A percentile compares a stretch with the other conserved stretches of the same genome.
phyloP scores from a whole-genome alignment of 2,888 invertebrate genomes.

The Eremobia ochroleuca region DNA sequence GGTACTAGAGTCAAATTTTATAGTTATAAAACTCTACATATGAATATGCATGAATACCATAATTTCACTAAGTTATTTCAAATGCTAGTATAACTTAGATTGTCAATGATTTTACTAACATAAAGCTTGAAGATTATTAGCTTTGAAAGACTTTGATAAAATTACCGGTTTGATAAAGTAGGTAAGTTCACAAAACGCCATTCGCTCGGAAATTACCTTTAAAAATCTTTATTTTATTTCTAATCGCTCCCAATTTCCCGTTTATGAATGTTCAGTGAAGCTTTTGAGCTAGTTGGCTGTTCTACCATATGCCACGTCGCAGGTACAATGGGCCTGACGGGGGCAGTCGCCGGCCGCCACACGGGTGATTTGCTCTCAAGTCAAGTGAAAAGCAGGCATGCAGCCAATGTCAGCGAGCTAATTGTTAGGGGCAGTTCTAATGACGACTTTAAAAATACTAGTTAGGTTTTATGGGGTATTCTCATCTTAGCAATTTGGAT shows the following conservation, averaged over 20 bases:
- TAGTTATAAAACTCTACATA: too few species aligned
- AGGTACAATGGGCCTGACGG: constrained; percentile 43
- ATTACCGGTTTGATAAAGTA: neutral
- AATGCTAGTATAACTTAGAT: neutral
- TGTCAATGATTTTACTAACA: neutral
- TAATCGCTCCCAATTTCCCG: constrained; percentile 42
- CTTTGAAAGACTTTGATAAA: neutral
- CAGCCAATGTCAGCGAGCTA: constrained; percentile 17
- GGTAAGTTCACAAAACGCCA: neutral
- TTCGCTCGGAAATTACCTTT: neutral
- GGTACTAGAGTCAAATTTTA: too few species aligned
- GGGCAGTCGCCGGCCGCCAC: constrained; percentile 40
- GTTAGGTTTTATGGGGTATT: neutral
- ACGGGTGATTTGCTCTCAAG: constrained; percentile 52
- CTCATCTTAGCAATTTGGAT: neutral
- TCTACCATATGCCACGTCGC: constrained; percentile 30
- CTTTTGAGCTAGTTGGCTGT: constrained; percentile 33
- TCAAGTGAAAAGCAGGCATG: constrained; percentile 49
- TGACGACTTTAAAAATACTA: neutral
- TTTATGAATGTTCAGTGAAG: constrained; percentile 46
- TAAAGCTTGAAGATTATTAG: neutral
- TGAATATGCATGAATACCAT: too few species aligned
- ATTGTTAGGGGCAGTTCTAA: constrained; percentile 8
- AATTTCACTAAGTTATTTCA: too few species aligned
- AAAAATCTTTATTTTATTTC: neutral